phyloP scores from a whole-genome alignment of 2,113 vertebrate genomes.

The Raja brachyura region DNA sequence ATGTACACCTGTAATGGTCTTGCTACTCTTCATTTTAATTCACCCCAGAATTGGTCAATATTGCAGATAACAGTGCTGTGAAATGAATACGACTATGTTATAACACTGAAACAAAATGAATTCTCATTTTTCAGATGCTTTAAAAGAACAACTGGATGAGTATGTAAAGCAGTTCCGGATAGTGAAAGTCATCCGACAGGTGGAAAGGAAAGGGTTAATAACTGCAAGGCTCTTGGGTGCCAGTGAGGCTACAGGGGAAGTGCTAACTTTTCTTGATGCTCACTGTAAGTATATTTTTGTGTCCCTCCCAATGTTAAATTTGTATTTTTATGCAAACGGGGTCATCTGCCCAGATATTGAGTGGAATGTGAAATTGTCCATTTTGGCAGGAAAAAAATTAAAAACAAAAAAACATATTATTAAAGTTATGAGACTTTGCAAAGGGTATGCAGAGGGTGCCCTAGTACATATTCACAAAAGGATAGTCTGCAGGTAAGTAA shows the following conservation, averaged over 20 bases:
- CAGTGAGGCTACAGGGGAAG: conserved; percentile 71
- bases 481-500: no score
- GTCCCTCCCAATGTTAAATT: neutral
- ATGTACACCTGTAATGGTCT: neutral
- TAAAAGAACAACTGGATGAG: conserved; percentile 70
- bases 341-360: no score
- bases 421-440: no score
- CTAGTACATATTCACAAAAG: no score
- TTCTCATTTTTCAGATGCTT: conserved; percentile 61
- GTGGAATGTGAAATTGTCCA: no score
- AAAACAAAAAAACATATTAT: no score
- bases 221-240: conserved; percentile 85
- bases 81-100: neutral
- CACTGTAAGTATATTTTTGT: conserved; percentile 72
- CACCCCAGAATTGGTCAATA: neutral
- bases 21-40: neutral
- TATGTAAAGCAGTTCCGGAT: conserved; percentile 73
- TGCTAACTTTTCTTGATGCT: conserved; percentile 87
- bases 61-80: neutral
- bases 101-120: neutral
- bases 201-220: conserved; percentile 84
- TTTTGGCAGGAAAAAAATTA: no score
- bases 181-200: conserved; percentile 78
- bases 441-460: no score
- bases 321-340: no score